These are phyloP conservation scores for Phainopepla nitens DNA, from an alignment of 2,113 vertebrate genomes.

Conservation along the genomic window DNA sequence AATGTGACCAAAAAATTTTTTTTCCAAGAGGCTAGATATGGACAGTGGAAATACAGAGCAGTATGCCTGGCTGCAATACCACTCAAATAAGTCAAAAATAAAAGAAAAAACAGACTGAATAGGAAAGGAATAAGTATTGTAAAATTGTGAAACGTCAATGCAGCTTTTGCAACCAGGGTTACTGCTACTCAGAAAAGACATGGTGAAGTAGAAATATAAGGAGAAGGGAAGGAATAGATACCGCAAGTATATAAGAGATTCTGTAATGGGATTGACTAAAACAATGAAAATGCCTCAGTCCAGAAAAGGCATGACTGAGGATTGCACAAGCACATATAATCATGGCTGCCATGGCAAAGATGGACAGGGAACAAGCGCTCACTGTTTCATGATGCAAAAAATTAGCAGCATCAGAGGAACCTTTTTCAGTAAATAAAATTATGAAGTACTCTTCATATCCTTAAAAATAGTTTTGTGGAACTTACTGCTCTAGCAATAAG, in stretches of 20 bases:
- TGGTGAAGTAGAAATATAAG: background rate
- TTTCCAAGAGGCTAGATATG: background rate
- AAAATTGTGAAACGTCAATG: background rate
- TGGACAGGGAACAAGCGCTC: background rate
- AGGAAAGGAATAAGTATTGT: background rate
- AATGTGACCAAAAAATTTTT: background rate
- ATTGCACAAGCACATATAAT: background rate
- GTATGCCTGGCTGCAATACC: background rate
- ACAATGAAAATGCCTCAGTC: background rate
- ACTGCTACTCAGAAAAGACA: background rate
- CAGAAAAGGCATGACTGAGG: background rate
- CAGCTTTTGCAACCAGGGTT: background rate
- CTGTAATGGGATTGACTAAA: background rate
- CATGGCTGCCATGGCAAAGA: background rate
- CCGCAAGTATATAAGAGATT: background rate
- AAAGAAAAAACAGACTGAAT: background rate
- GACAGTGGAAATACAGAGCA: background rate
- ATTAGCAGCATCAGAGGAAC: background rate
- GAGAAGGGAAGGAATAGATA: background rate
- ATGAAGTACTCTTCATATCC: background rate
- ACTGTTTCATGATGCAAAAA: background rate
- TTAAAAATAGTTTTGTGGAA: background rate
- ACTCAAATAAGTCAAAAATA: background rate
- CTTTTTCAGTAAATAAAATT: background rate
- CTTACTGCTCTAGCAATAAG: background rate